Conservation (phyloP, 2,113 vertebrate species). For the Sphyrna mokarran region DNA sequence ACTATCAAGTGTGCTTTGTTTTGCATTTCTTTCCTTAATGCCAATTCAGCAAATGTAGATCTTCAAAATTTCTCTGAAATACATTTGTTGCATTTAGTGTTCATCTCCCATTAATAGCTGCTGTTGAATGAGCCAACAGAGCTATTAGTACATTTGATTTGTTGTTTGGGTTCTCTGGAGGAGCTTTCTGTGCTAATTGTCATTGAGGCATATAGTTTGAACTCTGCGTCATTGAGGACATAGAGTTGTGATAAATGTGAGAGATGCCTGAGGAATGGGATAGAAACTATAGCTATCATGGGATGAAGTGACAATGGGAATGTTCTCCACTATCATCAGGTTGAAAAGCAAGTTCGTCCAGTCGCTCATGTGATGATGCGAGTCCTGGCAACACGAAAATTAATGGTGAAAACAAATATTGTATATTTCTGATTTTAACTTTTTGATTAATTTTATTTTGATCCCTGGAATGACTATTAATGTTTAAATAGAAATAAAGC, state of each 20-base stretch:
- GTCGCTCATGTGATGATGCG: not conserved
- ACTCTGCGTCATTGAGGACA: not conserved
- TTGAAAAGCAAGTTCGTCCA: not conserved
- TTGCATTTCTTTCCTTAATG: not conserved
- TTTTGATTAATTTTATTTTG: not conserved
- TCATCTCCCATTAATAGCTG: not conserved
- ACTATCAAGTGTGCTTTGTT: not conserved
- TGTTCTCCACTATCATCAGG: not conserved
- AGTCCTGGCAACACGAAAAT: not conserved
- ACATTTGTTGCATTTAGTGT: not conserved
- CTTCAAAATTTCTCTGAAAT: not conserved
- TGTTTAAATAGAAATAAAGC: too few relatives aligned
- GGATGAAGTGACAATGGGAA: not conserved
- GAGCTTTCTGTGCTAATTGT: not conserved
- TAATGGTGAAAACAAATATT: not conserved
- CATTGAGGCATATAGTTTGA: not conserved
- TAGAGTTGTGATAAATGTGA: not conserved
- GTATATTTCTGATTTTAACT: not conserved
- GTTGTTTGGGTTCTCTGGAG: not conserved
- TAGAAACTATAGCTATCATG: not conserved
- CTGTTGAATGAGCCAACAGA: not conserved
- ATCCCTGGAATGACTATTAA: not conserved
- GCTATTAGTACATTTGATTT: not conserved
- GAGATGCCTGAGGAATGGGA: not conserved
- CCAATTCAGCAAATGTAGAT: not conserved